Conservation (phyloP, 2,113 vertebrate genomes). For the Hipposideros armiger region DNA sequence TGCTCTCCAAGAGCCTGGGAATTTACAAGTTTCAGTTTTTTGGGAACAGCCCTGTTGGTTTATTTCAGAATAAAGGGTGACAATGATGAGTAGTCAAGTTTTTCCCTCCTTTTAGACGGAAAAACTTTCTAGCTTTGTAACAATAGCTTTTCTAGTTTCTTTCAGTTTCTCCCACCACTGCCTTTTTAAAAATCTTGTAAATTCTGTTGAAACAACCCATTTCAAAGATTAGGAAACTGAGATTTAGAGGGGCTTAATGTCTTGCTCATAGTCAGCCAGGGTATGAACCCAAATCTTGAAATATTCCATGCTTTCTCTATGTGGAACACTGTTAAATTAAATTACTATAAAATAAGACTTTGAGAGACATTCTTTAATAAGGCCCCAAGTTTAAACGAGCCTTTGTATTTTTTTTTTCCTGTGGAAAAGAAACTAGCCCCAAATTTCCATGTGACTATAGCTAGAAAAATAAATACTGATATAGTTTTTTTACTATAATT, state of each 20-base stretch:
- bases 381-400: not conserved
- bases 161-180: not conserved
- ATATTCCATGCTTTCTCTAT: not conserved
- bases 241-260: not conserved
- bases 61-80: not conserved
- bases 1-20: not conserved
- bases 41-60: not conserved
- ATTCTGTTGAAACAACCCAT: not conserved
- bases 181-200: not conserved
- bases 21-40: not conserved
- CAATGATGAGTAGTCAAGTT: not conserved
- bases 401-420: not conserved
- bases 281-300: not conserved
- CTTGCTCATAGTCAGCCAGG: not conserved
- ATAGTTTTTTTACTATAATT: constrained; percentile 28
- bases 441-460: not conserved
- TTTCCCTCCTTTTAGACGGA: not conserved
- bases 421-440: constrained; percentile 17
- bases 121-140: constrained; percentile 31
- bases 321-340: not conserved
- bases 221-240: constrained; percentile 28
- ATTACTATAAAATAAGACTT: not conserved
- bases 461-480: constrained; percentile 30
- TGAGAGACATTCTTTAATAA: constrained; percentile 14
- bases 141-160: not conserved